Evolutionary conservation across 2,797 vertebrate species (phyloP), one percentile per base, ranked within the genome.

Genomic region (Muraenolepis orangiensis): DNA sequence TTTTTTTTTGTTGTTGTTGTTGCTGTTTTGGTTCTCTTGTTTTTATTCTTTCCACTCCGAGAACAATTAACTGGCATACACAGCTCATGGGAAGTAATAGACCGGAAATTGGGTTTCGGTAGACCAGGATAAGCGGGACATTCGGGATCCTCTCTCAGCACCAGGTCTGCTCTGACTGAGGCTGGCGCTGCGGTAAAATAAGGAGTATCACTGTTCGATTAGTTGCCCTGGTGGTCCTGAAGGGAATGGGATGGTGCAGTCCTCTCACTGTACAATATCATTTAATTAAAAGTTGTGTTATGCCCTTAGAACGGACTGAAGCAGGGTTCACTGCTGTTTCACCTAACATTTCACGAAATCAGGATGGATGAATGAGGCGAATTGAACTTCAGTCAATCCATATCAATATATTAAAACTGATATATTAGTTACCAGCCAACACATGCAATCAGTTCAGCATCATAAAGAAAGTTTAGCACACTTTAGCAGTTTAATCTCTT

Each of bases 121-220:
- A 10, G n/a, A 57, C 6, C 51, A 8, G 51, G 51, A 23, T 10
- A 57, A 57, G n/a, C 51, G 51, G 6, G n/a, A 57, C 20, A 57
- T 23, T 8, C n/a, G 23, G 51, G 51, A 57, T 8, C 51, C 51
- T 23, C 8, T 23, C 51, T n/a, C 18, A n/a, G 42, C 42, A n/a
- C 42, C 20, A 3, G 14, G 42, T 57, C 51, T 42, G 12, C 13
- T 42, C 12, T n/a, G 28, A 8, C 7, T 23, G 28, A 8, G 78
- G 75, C 74, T 76, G n/a, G 40, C 73, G 82, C 85, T 83, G 90
- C 87, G 78, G 89, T 66, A 85, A 70, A 83, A 82, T 46, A 77
- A 84, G 76, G 66, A 23, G 32, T 51, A 73, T 66, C 76, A 81
- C 74, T 70, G 84, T 40, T 88, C 87, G 86, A 89, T 89, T 87